Conservation (phyloP, 2,113 vertebrate species). For the Sapajus apella region DNA sequence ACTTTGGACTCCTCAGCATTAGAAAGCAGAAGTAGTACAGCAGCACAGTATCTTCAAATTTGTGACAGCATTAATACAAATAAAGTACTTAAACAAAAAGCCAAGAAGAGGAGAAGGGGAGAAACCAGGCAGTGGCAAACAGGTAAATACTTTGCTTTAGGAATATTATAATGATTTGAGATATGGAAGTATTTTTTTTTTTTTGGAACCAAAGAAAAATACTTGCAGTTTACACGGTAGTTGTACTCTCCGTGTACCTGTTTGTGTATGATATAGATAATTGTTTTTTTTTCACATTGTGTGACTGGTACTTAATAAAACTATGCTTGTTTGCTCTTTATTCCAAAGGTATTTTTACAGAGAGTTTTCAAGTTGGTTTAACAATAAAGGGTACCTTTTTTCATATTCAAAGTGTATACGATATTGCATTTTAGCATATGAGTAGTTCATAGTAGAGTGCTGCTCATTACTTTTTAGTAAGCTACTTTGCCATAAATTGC, state of each 20-base stretch:
- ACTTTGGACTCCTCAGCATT: constrained; percentile 91
- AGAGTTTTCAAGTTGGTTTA: constrained; percentile 39
- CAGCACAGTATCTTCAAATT: constrained; percentile 95
- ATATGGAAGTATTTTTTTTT: constrained; percentile 57
- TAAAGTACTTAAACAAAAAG: constrained; percentile 94
- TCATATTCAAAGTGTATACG: constrained; percentile 13
- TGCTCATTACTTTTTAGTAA: constrained; percentile 20
- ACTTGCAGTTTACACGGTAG: background rate
- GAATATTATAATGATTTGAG: constrained; percentile 54
- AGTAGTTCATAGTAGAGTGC: background rate
- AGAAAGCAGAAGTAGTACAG: constrained; percentile 93
- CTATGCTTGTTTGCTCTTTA: background rate
- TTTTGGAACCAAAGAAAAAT: background rate
- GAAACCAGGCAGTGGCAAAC: constrained; percentile 97
- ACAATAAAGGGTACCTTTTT: background rate
- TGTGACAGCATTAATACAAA: constrained; percentile 92
- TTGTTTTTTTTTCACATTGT: background rate
- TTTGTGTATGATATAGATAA: constrained; percentile 12
- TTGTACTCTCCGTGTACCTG: background rate
- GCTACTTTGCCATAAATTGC: constrained; percentile 23
- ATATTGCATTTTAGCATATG: background rate
- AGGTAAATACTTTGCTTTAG: constrained; percentile 85
- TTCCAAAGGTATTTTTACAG: constrained; percentile 26
- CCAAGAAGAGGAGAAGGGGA: constrained; percentile 96
- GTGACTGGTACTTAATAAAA: constrained; percentile 38